A percentile compares a stretch with the other conserved stretches of the same genome.
Evolutionary conservation across 2,113 vertebrate species (phyloP).

Genomic region (Chloropsis cyanopogon): DNA sequence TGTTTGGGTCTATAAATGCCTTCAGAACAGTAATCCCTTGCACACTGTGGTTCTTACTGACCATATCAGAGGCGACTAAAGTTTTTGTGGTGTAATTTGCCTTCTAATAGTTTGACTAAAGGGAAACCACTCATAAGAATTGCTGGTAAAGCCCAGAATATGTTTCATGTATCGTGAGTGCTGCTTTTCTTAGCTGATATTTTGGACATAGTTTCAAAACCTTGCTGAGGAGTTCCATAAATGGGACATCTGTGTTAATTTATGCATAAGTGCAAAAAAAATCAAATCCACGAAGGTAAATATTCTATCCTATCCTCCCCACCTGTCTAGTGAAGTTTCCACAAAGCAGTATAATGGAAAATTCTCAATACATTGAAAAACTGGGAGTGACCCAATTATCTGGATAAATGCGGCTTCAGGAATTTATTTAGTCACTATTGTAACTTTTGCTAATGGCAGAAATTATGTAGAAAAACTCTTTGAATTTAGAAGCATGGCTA

Average conservation of each 20-base stretch:
- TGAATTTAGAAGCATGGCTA: neutral
- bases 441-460: neutral
- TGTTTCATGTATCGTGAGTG: neutral
- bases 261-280: neutral
- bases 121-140: neutral
- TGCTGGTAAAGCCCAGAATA: neutral
- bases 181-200: neutral
- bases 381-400: neutral
- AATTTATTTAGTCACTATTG: neutral
- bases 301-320: neutral
- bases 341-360: neutral
- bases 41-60: neutral
- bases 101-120: neutral
- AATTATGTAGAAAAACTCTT: neutral
- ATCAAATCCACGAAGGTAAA: neutral
- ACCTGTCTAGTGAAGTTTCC: neutral
- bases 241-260: neutral
- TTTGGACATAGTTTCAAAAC: conserved; percentile 20
- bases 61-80: neutral
- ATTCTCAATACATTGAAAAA: neutral
- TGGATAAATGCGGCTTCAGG: neutral
- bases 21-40: neutral
- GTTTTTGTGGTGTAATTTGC: neutral
- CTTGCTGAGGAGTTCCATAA: neutral
- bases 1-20: neutral